These are phyloP conservation scores for Calephelis nemesis DNA, from an alignment of 1,140 invertebrate genomes.

Conservation along the genomic window DNA sequence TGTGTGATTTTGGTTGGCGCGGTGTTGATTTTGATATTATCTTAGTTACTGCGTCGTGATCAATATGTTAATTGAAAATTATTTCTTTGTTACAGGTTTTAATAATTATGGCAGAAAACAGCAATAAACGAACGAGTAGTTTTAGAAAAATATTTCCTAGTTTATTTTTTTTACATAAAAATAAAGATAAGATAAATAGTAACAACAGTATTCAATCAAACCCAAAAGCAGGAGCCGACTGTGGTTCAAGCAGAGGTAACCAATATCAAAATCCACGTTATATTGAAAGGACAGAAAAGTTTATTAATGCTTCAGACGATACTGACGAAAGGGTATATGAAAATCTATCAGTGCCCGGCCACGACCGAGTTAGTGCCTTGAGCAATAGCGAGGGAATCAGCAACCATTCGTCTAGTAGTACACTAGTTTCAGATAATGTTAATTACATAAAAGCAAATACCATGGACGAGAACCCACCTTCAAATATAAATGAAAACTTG, in stretches of 20 bases:
- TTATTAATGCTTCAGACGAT: constrained; percentile 27
- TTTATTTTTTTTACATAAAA: constrained; percentile 58
- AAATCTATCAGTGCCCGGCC: constrained; percentile 49
- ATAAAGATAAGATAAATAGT: constrained; percentile 46
- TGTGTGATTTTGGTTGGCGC: too few relatives aligned
- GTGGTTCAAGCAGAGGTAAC: constrained; percentile 43
- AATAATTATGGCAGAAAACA: constrained; percentile 55
- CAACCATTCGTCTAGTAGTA: constrained; percentile 64
- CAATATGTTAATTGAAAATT: not conserved
- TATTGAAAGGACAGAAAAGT: constrained; percentile 37
- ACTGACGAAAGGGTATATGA: constrained; percentile 61
- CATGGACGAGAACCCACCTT: constrained; percentile 18
- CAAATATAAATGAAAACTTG: constrained; percentile 27
- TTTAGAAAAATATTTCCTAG: constrained; percentile 65
- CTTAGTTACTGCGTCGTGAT: not conserved
- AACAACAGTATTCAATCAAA: constrained; percentile 30
- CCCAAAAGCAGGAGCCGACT: constrained; percentile 32
- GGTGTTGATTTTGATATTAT: not conserved
- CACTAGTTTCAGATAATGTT: constrained; percentile 64
- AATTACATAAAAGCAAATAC: constrained; percentile 32
- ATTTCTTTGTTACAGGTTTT: constrained; percentile 22
- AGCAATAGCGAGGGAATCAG: constrained; percentile 39
- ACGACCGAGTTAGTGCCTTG: constrained; percentile 35
- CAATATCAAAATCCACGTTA: constrained; percentile 55
- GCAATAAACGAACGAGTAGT: constrained; percentile 56